Evolutionary conservation across 2,113 vertebrate species (phyloP), one percentile per base, ranked within the genome.

Genomic region (Desmodus rotundus): DNA sequence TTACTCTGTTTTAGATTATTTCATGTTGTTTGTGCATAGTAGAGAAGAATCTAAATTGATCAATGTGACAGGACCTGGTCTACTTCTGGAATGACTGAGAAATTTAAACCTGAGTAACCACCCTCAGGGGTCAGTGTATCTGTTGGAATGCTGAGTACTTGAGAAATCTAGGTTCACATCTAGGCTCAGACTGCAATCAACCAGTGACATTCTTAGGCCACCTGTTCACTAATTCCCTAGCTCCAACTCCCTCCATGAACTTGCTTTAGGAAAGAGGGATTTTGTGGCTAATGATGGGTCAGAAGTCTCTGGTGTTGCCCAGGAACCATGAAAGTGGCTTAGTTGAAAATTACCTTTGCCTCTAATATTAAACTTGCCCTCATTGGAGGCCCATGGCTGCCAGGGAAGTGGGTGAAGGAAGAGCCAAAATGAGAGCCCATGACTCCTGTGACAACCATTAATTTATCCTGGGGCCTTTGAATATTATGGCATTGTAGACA

Each of bases 81-180:
- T n/a, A 3, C n/a, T 5, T 2, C 31, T 28, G 13, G n/a, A 33
- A 74, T 61, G 33, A 45, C 47, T 28, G 16, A 38, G 16, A 47
- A 16, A 6, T 70, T 24, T 36, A 50, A 41, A 28, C 15, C 7
- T 11, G 50, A 50, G 22, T 33, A 58, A 58, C 9, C 13, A 20
- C 5, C 33, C 10, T 1, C 0, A 2, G 19, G 43, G 31, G 65
- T 8, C 58, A 2, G 4, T 0, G 0, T 28, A 58, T 28, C 13
- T 26, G 17, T 11, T 1, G 7, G 10, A 14, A 3, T 10, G 36
- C 50, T 12, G 65, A 36, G 20, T 16, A 24, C 28, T n/a, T 28
- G 38, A 17, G 52, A 58, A n/a, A 58, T 56, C 54, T 38, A 15
- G 72, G 9, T 20, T 87, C 80, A 36, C 28, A 33, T n/a, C 14